Evolutionary conservation across 2,113 vertebrate species (phyloP).

Genomic region (Catagonus wagneri): DNA sequence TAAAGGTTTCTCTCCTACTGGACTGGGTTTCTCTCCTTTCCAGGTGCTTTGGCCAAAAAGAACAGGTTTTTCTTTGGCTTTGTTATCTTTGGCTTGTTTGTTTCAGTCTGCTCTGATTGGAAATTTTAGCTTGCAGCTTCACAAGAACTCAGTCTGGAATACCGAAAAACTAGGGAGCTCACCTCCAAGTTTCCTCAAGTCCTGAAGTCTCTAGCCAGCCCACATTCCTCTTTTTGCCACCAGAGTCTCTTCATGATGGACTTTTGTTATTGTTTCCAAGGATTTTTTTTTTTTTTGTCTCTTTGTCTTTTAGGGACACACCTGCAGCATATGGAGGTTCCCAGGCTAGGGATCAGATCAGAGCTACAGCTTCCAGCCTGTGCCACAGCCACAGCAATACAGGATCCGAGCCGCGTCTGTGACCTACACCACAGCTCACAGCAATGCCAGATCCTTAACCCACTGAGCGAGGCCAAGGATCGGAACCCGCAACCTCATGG

Average conservation of each 20-base stretch:
- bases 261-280: not conserved
- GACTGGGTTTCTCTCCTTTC: slow-evolving; percentile 25
- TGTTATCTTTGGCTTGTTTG: not conserved
- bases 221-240: not conserved
- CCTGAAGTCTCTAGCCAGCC: not conserved
- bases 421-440: too few relatives aligned
- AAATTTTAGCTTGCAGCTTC: slow-evolving; percentile 2
- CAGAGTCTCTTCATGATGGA: slow-evolving; percentile 5
- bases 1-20: slow-evolving; percentile 35
- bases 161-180: not conserved
- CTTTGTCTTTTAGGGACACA: too few relatives aligned
- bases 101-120: not conserved
- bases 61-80: slow-evolving; percentile 43
- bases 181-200: slow-evolving; percentile 14
- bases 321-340: too few relatives aligned
- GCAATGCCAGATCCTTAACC: too few relatives aligned
- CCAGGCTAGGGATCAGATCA: too few relatives aligned
- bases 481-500: too few relatives aligned
- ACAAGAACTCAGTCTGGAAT: not conserved
- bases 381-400: too few relatives aligned
- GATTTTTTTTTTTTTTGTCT: too few relatives aligned
- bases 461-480: too few relatives aligned
- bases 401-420: too few relatives aligned
- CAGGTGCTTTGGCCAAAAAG: slow-evolving; percentile 35
- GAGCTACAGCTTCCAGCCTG: too few relatives aligned